Conservation (phyloP, 2,113 vertebrate species). For the Bos taurus region ARS-UCD2.0 NC_037357.1:21305001-21305500, state of each 20-base stretch:
- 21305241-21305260: neutral
- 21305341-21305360: constrained; percentile 9
- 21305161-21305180: neutral
- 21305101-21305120: neutral
- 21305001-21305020: neutral
- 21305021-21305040: neutral
- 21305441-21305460: constrained; percentile 38
- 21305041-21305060: neutral
- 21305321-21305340: neutral
- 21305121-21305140: neutral
- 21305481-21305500: neutral
- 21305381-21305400: constrained; percentile 23
- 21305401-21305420: constrained; percentile 55
- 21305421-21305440: neutral
- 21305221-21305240: neutral
- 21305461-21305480: constrained; percentile 14
- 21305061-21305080: neutral
- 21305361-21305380: neutral
- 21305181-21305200: neutral
- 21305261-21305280: neutral
- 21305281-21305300: neutral
- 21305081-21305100: neutral
- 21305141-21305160: neutral
- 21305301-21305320: neutral
- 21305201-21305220: neutral